Base-by-base conservation (phyloP, 2,113 vertebrate genomes). In the Sapayoa aenigma region DNA sequence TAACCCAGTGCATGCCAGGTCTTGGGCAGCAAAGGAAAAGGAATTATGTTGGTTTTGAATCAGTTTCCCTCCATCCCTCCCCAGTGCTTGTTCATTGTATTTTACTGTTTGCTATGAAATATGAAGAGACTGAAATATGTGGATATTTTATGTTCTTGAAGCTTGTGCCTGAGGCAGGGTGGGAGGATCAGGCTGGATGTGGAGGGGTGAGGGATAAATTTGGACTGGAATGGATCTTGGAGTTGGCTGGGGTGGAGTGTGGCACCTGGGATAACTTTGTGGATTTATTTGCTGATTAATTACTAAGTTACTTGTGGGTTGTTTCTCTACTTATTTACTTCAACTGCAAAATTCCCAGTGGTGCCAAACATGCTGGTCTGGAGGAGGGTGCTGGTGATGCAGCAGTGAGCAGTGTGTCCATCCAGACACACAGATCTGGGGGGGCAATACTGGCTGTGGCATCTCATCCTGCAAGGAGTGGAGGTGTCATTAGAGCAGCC, bases 51-150 rank as follows among this genome's bases (percentile, higher is more conserved):
- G 58, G 5, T 69, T 83, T 72, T 55, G 63, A 35, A 65, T 52
- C 46, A 19, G 33, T 49, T 67, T 88, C 28, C 37, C 21, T 50
- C 33, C 18, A 0, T 23, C 20, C 16, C 11, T 75, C 21, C 17
- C 58, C 8, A 1, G 12, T 50, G 59, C 41, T 63, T 6, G 1
- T 69, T 44, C 0, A 0, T 53, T 50, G 74, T 63, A 52, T 55
- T 75, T 44, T 69, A 18, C 42, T 52, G 55, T 67, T 91, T 49
- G 37, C 31, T 19, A 0, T 49, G 58, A 49, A 35, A 50, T 11
- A 4, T 2, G 20, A 37, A 75, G 53, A 59, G 56, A 31, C 9
- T 44, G 60, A 62, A 80, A 18, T 67, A 14, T 24, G 33, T 46
- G 42, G 23, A 11, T 93, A 7, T 21, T 89, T 30, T 19, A 2